Percentiles rank a stretch among this genome's conserved stretches.
phyloP scores from a whole-genome alignment of 2,113 vertebrate genomes.

The Dipodomys merriami region DNA sequence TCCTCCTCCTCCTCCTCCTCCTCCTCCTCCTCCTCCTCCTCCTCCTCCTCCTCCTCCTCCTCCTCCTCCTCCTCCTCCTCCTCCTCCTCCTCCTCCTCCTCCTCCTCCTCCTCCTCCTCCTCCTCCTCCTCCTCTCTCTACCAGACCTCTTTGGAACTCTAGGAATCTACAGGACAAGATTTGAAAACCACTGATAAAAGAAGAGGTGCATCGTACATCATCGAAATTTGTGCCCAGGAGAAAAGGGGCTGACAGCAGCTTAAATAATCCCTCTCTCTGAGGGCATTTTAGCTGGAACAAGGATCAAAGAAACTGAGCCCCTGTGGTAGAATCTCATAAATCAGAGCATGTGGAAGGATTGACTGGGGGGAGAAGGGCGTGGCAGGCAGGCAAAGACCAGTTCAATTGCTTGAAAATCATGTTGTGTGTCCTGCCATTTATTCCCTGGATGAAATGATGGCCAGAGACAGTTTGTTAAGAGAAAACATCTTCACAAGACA shows the following conservation, averaged over 20 bases:
- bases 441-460: neutral
- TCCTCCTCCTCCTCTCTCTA: neutral
- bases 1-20: neutral
- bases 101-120: neutral
- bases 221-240: conserved; percentile 33
- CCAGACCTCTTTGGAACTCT: neutral
- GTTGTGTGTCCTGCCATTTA: neutral
- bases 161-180: conserved; percentile 15
- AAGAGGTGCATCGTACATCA: conserved; percentile 44
- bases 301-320: conserved; percentile 39
- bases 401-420: conserved; percentile 10
- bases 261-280: conserved; percentile 39
- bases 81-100: neutral
- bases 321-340: conserved; percentile 49
- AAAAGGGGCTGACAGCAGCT: conserved; percentile 41
- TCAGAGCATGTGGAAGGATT: neutral
- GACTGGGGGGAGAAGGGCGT: neutral
- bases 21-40: neutral
- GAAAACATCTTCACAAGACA: neutral
- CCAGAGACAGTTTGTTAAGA: neutral
- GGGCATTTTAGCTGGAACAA: conserved; percentile 17
- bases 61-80: too few relatives aligned
- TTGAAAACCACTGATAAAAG: neutral
- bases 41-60: too few relatives aligned
- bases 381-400: conserved; percentile 13